Conservation (phyloP, 2,113 vertebrate genomes). For the Hystrix cristata region DNA sequence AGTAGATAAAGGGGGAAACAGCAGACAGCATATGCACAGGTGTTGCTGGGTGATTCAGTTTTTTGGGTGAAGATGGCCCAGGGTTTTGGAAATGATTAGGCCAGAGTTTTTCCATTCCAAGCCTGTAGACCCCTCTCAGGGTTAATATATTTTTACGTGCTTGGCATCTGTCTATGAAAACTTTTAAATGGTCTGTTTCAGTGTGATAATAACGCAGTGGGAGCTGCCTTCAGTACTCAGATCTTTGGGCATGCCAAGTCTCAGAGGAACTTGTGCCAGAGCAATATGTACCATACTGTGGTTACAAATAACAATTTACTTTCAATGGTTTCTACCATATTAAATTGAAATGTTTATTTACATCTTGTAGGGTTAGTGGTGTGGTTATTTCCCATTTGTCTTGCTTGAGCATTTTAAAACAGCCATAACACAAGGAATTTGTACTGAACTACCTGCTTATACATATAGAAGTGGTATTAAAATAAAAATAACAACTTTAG, state of each 20-base stretch:
- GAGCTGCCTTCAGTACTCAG: background rate
- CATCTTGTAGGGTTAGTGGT: constrained; percentile 5
- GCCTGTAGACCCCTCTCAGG: background rate
- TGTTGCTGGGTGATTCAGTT: background rate
- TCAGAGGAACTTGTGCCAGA: background rate
- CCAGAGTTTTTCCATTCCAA: background rate
- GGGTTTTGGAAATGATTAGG: constrained; percentile 19
- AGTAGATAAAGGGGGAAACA: background rate
- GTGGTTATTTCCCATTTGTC: constrained; percentile 30
- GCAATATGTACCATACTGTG: background rate
- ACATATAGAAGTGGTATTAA: constrained; percentile 3
- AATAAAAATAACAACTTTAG: constrained; percentile 29
- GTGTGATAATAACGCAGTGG: background rate
- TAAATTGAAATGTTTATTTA: constrained; percentile 12
- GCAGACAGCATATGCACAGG: background rate
- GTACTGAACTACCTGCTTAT: background rate
- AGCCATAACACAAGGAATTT: background rate
- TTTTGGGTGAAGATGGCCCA: background rate
- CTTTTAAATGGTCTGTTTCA: background rate
- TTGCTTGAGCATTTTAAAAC: constrained; percentile 37
- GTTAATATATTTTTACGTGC: background rate
- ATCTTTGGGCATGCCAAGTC: background rate
- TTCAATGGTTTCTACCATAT: background rate
- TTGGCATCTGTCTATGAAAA: constrained; percentile 26
- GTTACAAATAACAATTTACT: background rate